Base-by-base conservation (phyloP, 2,113 vertebrate species). In the Copsychus sechellarum region DNA sequence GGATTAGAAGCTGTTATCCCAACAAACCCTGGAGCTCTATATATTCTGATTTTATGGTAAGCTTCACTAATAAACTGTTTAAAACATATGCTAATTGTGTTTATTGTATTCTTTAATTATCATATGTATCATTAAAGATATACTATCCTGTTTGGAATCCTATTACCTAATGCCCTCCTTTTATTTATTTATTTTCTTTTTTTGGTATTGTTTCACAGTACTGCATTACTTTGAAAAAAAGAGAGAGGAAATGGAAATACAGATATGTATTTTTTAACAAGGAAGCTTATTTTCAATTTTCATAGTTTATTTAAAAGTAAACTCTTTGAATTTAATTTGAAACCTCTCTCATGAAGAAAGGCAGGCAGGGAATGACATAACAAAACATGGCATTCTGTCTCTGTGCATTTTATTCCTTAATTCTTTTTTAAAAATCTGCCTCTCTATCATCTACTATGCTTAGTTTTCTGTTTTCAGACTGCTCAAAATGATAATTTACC, bases 31-130 rank as follows among this genome's bases (percentile, higher is more conserved):
- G 91, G 88, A 97, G 97, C 93, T 81, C 96, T 97, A 96, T 96
- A 94, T 87, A 86, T 96, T 97, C 95, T 88, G 96, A 95, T 93
- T 97, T 97, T 94, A 97, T 96, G 96, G 97, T 95, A 91, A 98
- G 97, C 98, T 96, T 91, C 97, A 90, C 97, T 96, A 97, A 97
- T 97, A 97, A 97, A 97, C 95, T 96, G 93, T 94, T 98, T 96
- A 97, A 97, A 97, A 90, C 96, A 96, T 93, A 95, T 96, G 96
- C 96, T 97, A 97, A 97, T 97, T 94, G 96, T 97, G 97, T 96
- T 97, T 97, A 96, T 97, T 97, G 93, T 96, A 92, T 95, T 97
- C 96, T 96, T 97, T 97, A 96, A 96, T 96, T 96, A 95, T 97
- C 94, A 78, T 80, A 85, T 92, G 92, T 97, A 81, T 96, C 95